phyloP scores from a whole-genome alignment of 2,888 invertebrate species.

The Lamellibrachia satsuma region DNA sequence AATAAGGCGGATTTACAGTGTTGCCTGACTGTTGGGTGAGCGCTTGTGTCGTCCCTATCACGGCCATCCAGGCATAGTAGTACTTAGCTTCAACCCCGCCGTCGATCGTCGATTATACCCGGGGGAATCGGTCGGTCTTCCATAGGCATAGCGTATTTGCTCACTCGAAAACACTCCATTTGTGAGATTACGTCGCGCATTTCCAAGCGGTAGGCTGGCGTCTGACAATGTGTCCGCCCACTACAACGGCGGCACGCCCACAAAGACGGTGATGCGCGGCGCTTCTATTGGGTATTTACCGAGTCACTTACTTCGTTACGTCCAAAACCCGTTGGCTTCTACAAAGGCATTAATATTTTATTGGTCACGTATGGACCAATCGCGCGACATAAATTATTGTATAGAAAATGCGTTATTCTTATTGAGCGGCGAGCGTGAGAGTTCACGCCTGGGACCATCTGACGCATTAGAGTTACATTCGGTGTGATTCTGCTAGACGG shows the following conservation, averaged over 20 bases:
- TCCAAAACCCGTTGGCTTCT: not conserved
- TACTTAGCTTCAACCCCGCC: not conserved
- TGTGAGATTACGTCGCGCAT: not conserved
- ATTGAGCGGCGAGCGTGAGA: not conserved
- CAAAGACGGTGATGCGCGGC: not conserved
- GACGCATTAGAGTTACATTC: not conserved
- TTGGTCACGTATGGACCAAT: not conserved
- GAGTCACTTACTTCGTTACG: not conserved
- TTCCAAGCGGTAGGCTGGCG: not conserved
- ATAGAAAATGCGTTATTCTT: conserved; percentile 12
- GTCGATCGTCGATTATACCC: not conserved
- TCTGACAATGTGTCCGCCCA: not conserved
- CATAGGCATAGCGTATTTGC: not conserved
- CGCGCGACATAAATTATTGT: not conserved
- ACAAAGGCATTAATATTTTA: conserved; percentile 13
- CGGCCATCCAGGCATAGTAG: not conserved
- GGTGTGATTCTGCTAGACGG: not conserved
- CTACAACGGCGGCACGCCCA: not conserved
- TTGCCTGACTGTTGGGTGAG: not conserved
- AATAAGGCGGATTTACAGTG: not conserved
- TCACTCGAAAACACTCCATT: not conserved
- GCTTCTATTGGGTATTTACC: not conserved
- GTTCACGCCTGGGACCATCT: conserved; percentile 5
- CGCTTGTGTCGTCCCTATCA: not conserved
- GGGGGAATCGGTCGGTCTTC: not conserved